Evolutionary conservation across 2,113 vertebrate species (phyloP).

Genomic region (Syngnathus scovelli): DNA sequence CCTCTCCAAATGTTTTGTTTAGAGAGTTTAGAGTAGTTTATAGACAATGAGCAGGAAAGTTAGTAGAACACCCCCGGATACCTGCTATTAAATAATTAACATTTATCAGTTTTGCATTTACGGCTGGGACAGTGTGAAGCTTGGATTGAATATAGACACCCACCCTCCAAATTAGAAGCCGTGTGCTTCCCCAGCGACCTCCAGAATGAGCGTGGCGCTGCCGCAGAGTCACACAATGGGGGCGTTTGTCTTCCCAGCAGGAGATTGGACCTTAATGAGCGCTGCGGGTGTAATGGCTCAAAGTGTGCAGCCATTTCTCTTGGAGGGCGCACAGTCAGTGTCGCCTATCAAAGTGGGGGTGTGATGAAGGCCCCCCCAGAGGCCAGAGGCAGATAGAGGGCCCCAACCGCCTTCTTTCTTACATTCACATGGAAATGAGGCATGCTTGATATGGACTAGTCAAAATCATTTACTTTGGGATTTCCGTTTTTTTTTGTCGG

Average conservation of each 20-base stretch:
- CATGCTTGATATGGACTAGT: constrained; percentile 67
- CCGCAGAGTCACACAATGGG: constrained; percentile 57
- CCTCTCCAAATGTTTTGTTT: not conserved
- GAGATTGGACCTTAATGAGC: constrained; percentile 66
- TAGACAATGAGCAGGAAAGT: constrained; percentile 22
- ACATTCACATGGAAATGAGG: constrained; percentile 74
- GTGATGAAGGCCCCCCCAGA: constrained; percentile 52
- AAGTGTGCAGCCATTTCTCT: constrained; percentile 33
- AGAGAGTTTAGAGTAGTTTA: not conserved
- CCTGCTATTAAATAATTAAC: not conserved
- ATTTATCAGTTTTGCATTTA: not conserved
- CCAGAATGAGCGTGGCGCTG: constrained; percentile 53
- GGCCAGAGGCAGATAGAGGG: constrained; percentile 39
- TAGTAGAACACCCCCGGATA: too few species aligned
- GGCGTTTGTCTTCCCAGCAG: constrained; percentile 66
- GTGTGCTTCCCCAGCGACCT: constrained; percentile 48
- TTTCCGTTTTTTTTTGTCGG: constrained; percentile 51
- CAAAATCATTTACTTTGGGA: constrained; percentile 73
- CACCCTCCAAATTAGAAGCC: constrained; percentile 65
- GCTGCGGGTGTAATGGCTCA: constrained; percentile 55
- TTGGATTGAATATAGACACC: constrained; percentile 55
- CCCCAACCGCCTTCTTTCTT: constrained; percentile 26
- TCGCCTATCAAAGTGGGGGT: constrained; percentile 68
- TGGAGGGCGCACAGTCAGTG: constrained; percentile 59
- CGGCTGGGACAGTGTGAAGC: constrained; percentile 29